Conservation (phyloP, 2,797 vertebrate genomes). For the Rhabdophis nuchalis region DNA sequence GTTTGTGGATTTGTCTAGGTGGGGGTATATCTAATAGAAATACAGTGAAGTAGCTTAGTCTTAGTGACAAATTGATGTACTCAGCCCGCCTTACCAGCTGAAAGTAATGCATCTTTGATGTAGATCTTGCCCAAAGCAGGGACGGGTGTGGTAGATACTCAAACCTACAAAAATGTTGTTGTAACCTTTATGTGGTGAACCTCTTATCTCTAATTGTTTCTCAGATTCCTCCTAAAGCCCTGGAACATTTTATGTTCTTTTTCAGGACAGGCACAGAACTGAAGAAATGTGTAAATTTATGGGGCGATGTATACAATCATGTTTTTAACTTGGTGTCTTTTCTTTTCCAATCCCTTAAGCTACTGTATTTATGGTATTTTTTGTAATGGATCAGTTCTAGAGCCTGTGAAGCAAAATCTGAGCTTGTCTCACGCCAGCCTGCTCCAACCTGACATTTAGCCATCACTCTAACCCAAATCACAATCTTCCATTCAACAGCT, state of each 20-base stretch:
- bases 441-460: background rate
- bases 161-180: constrained; percentile 20
- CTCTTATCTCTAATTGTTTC: constrained; percentile 10
- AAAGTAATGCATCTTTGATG: constrained; percentile 41
- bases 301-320: background rate
- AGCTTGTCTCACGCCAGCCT: background rate
- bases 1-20: constrained; percentile 59
- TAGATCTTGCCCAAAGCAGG: constrained; percentile 37
- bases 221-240: constrained; percentile 2
- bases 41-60: constrained; percentile 38
- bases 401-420: background rate
- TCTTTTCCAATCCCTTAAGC: background rate
- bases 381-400: background rate
- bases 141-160: constrained; percentile 49
- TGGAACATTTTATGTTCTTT: background rate
- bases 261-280: background rate
- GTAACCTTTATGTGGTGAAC: background rate
- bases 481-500: background rate
- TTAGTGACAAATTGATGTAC: constrained; percentile 55
- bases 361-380: background rate
- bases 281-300: background rate
- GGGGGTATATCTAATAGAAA: constrained; percentile 58
- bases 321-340: background rate
- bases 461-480: background rate
- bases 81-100: constrained; percentile 50